A percentile compares a stretch with the other conserved stretches of the same genome.
Evolutionary conservation across 2,113 vertebrate genomes (phyloP).

Genomic region (Dromiciops gliroides): DNA sequence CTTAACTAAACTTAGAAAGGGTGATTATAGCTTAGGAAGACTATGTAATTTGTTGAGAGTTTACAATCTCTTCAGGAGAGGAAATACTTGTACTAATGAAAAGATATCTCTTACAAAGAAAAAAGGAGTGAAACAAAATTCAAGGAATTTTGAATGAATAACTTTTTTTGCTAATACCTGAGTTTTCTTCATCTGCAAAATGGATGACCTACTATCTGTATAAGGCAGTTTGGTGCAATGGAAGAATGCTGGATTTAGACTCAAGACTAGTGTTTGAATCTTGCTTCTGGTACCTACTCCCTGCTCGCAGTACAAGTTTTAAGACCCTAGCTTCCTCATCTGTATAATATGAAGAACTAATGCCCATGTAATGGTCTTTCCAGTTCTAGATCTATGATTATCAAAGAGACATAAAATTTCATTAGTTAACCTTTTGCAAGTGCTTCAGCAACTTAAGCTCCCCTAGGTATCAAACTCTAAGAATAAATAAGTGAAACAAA

Average conservation of each 20-base stretch:
- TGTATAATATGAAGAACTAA: background rate
- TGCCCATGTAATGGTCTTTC: too few relatives aligned
- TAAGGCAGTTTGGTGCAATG: background rate
- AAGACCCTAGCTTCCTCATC: background rate
- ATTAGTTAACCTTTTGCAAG: background rate
- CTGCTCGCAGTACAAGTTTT: background rate
- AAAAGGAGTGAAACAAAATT: background rate
- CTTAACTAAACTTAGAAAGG: background rate
- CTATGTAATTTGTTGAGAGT: background rate
- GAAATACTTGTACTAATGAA: background rate
- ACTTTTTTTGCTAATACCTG: background rate
- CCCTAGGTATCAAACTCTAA: background rate
- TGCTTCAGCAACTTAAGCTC: background rate
- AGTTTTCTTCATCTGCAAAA: too few relatives aligned
- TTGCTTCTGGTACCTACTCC: background rate
- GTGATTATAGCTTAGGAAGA: background rate
- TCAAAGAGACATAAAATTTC: background rate
- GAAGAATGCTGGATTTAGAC: background rate
- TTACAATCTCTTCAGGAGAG: background rate
- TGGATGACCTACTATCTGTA: background rate
- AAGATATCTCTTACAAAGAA: background rate
- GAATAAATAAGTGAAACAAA: background rate
- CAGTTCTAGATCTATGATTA: background rate
- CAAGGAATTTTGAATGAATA: background rate
- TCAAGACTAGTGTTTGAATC: background rate